Conservation (phyloP, 2,888 invertebrate species). For the Cetonia aurata region DNA sequence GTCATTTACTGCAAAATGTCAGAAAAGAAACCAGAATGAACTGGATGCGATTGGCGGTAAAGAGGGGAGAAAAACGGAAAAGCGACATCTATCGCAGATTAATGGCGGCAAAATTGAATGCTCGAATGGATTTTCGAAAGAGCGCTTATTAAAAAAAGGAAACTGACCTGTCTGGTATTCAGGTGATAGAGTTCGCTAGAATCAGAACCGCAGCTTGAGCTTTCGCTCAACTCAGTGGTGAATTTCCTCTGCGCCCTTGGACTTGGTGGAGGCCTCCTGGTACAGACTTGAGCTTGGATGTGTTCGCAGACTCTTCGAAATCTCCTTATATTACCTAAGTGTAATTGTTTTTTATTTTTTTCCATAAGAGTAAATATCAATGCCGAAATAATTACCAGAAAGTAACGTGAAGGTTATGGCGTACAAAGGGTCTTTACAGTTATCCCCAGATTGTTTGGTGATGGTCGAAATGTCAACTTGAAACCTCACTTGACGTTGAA, state of each 20-base stretch:
- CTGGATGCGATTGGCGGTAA: neutral
- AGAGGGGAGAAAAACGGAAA: no score
- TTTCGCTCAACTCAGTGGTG: conserved; percentile 76
- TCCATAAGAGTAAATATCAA: neutral
- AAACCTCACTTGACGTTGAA: conserved; percentile 95
- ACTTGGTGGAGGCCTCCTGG: conserved; percentile 72
- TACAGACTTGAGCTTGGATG: conserved; percentile 84
- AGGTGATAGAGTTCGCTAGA: conserved; percentile 71
- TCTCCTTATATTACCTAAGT: conserved; percentile 89
- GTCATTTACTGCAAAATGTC: conserved; percentile 28
- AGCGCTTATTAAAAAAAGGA: no score
- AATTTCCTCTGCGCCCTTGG: conserved; percentile 76
- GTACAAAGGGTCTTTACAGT: conserved; percentile 71
- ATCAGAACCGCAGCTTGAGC: conserved; percentile 78
- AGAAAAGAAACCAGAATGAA: conserved; percentile 10
- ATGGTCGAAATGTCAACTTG: conserved; percentile 91
- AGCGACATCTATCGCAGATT: neutral
- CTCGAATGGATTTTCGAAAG: neutral
- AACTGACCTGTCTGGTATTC: conserved; percentile 63
- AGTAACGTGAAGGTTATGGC: conserved; percentile 95
- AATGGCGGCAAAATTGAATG: no score
- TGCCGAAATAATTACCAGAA: conserved; percentile 77
- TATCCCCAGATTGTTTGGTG: conserved; percentile 79
- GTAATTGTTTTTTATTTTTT: no score
- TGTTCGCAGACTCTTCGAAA: conserved; percentile 97